These are phyloP conservation scores for Anorthoa munda DNA, from an alignment of 2,888 invertebrate genomes.

Conservation along the genomic window DNA sequence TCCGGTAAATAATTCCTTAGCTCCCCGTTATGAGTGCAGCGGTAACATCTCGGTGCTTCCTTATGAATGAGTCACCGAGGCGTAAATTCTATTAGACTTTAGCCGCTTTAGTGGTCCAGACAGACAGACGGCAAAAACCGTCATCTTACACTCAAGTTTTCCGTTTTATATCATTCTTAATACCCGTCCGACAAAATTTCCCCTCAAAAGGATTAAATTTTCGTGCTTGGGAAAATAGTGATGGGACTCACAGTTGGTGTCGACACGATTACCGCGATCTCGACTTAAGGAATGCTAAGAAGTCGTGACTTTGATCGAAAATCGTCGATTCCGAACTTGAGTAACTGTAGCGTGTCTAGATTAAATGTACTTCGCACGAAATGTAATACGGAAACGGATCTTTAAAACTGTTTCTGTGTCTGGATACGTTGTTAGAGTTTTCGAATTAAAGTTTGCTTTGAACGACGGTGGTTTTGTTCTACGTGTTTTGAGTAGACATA, in stretches of 20 bases:
- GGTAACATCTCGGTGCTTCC: constrained; percentile 10
- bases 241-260: background rate
- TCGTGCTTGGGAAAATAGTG: constrained; percentile 26
- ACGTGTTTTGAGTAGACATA: background rate
- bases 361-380: constrained; percentile 28
- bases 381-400: constrained; percentile 15
- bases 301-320: constrained; percentile 34
- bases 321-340: constrained; percentile 9
- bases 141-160: constrained; percentile 40
- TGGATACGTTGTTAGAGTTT: constrained; percentile 20
- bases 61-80: constrained; percentile 39
- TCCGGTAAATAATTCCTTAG: background rate
- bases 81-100: constrained; percentile 52
- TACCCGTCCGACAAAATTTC: constrained; percentile 30
- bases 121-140: constrained; percentile 35
- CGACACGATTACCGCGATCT: constrained; percentile 11
- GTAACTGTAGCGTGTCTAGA: constrained; percentile 28
- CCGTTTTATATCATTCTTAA: constrained; percentile 59
- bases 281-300: constrained; percentile 4
- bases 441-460: constrained; percentile 24
- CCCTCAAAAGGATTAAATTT: constrained; percentile 40
- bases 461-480: constrained; percentile 18
- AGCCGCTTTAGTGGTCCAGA: constrained; percentile 39
- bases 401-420: constrained; percentile 12
- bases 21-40: background rate